Evolutionary conservation across 2,113 vertebrate species (phyloP), one percentile per base, ranked within the genome.

Genomic region (Rissa tridactyla): DNA sequence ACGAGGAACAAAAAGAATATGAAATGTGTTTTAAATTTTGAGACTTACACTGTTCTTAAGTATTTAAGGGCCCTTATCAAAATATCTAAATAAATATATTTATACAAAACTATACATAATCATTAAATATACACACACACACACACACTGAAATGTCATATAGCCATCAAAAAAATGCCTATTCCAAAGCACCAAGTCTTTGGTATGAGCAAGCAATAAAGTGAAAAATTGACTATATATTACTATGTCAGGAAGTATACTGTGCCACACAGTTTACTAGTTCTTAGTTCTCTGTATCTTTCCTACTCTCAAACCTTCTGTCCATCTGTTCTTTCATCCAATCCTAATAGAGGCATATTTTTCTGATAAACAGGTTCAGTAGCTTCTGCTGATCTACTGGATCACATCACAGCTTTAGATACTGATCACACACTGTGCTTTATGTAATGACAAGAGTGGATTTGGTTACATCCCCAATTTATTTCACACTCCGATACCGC

Each of bases 11-110:
- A 82, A 95, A 66, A 66, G 23, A 77, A 23, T 3, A 86, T 18
- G 13, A 93, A 94, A 94, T 38, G 23, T 89, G 80, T 47, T 94
- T 94, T 82, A 76, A 21, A 94, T 91, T 86, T 71, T 76, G 61
- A 91, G 83, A 55, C 22, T 93, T 83, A 62, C 10, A 54, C 4
- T 78, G 57, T 55, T 73, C n/a, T 52, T 52, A 62, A 49, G 42
- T 52, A 88, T 62, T 68, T 68, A 87, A 92, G 34, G 25, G 18
- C 17, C 15, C 29, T 64, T 65, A 88, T 52, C 14, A 75, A 83
- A 44, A 66, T 32, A 90, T 8, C 51, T 51, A 58, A 91, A 77
- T 46, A 70, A 77, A 68, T 64, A 29, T 15, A 71, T 47, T 76
- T 62, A 54, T 58, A 84, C 10, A 64, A 78, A 89, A 75, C 22